phyloP scores from a whole-genome alignment of 2,888 invertebrate species.

The Agrochola lota region DNA sequence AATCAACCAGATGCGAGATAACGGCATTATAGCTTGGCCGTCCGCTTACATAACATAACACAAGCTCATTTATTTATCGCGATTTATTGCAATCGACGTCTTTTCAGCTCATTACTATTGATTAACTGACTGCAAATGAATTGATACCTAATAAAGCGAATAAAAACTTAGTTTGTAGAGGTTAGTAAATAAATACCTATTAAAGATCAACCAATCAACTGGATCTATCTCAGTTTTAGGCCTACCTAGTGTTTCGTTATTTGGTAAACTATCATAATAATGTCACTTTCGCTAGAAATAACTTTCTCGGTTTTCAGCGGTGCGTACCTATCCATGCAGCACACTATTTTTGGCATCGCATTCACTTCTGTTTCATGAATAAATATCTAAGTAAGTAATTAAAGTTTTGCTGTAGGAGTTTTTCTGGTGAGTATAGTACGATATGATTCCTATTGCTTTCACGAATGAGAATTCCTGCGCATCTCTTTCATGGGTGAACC shows the following conservation, averaged over 20 bases:
- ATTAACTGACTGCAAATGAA: too few relatives aligned
- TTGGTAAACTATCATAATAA: neutral
- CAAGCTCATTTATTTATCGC: too few relatives aligned
- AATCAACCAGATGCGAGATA: too few relatives aligned
- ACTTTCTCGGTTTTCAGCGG: slow-evolving; percentile 29
- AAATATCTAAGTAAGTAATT: neutral
- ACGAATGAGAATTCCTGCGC: neutral
- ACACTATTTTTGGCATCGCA: neutral
- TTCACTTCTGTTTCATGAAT: neutral
- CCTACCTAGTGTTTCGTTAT: neutral
- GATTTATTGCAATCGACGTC: too few relatives aligned
- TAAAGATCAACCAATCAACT: slow-evolving; percentile 4
- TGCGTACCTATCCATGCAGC: slow-evolving; percentile 8
- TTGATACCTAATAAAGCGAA: too few relatives aligned
- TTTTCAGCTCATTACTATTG: too few relatives aligned
- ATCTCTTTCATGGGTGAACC: neutral
- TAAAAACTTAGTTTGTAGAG: neutral
- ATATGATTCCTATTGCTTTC: neutral
- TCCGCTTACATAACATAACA: too few relatives aligned
- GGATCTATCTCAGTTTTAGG: neutral
- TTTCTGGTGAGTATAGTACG: neutral
- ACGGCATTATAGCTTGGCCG: too few relatives aligned
- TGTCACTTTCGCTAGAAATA: slow-evolving; percentile 25
- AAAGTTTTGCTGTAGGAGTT: too few relatives aligned
- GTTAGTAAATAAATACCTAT: neutral